Conservation (phyloP, 2,888 invertebrate genomes). For the Apotomis betuletana region DNA sequence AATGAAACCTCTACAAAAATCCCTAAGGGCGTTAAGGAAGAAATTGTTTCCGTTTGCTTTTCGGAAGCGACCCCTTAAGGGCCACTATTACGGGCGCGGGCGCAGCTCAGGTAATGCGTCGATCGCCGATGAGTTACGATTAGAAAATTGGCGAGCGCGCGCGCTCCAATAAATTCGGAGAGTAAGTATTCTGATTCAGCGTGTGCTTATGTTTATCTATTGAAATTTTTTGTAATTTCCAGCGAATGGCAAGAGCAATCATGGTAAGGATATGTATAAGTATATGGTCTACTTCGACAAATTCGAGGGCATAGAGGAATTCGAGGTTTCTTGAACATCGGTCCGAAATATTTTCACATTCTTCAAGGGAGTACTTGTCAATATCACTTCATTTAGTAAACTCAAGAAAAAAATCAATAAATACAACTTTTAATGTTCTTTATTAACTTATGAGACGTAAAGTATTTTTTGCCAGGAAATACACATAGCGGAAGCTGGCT, state of each 20-base stretch:
- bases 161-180: conserved; percentile 72
- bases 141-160: conserved; percentile 75
- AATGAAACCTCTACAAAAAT: too few species aligned
- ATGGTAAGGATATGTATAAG: too few species aligned
- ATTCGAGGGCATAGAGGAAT: background rate
- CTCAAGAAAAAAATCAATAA: too few species aligned
- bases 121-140: conserved; percentile 78
- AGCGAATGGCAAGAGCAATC: too few species aligned
- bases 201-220: background rate
- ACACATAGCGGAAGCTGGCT: too few species aligned
- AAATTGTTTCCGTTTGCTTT: background rate
- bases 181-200: conserved; percentile 29
- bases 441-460: too few species aligned
- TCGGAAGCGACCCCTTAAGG: conserved; percentile 25
- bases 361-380: too few species aligned
- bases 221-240: background rate
- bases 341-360: too few species aligned
- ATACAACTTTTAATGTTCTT: too few species aligned
- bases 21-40: background rate
- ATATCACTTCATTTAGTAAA: too few species aligned
- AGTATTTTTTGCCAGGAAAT: background rate
- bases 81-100: conserved; percentile 41
- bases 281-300: too few species aligned
- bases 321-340: too few species aligned
- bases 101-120: conserved; percentile 55